Evolutionary conservation across 1,140 invertebrate genomes (phyloP).

Genomic region (Sarcophaga bullata): DNA sequence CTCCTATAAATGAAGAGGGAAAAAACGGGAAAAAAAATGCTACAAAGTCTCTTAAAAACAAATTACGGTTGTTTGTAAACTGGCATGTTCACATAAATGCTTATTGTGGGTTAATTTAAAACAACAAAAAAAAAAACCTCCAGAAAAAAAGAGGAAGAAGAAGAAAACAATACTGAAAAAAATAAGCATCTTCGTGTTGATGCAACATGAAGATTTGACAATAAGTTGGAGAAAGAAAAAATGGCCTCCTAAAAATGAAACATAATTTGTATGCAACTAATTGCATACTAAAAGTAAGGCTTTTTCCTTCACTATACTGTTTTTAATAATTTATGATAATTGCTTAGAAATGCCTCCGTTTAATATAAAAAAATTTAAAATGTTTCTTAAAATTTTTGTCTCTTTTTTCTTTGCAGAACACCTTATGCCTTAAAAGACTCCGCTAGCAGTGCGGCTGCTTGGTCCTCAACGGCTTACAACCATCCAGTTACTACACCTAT

Average conservation of each 20-base stretch:
- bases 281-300: too few relatives aligned
- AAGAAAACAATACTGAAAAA: too few relatives aligned
- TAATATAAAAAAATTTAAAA: conserved; percentile 11
- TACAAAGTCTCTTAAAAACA: background rate
- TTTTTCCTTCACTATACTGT: background rate
- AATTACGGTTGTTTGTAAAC: conserved; percentile 11
- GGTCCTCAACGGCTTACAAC: conserved; percentile 44
- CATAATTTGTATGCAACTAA: conserved; percentile 15
- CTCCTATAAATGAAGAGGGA: too few relatives aligned
- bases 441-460: conserved; percentile 37
- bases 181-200: background rate
- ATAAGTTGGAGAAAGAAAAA: background rate
- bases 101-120: conserved; percentile 21
- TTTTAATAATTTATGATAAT: conserved; percentile 24
- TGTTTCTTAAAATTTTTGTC: background rate
- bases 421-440: conserved; percentile 45
- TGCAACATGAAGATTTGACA: conserved; percentile 4
- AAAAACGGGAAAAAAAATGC: background rate
- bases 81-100: conserved; percentile 24
- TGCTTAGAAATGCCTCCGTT: background rate
- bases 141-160: too few relatives aligned
- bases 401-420: conserved; percentile 41
- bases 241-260: background rate
- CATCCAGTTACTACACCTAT: conserved; percentile 45
- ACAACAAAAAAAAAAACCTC: background rate